Conservation (phyloP, 2,888 invertebrate species). For the Allophyes oxyacanthae region DNA sequence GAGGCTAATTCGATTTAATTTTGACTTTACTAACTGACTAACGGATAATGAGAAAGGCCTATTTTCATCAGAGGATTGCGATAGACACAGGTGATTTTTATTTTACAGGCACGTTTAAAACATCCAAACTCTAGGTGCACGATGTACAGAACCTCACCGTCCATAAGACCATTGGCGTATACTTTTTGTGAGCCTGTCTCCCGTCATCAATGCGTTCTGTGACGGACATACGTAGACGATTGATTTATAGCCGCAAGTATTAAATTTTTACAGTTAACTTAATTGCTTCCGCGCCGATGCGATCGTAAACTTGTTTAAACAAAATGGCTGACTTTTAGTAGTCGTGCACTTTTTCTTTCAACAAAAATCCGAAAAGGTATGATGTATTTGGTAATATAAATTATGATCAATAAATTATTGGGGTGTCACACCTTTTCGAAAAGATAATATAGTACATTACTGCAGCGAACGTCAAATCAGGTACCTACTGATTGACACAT, state of each 20-base stretch:
- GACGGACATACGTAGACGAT: conserved; percentile 40
- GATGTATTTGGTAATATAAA: background rate
- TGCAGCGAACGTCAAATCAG: no score
- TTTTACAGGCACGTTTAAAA: no score
- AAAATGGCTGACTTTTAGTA: conserved; percentile 40
- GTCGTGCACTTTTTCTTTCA: conserved; percentile 48
- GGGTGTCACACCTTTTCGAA: no score
- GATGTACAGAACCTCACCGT: conserved; percentile 35
- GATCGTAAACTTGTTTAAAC: conserved; percentile 58
- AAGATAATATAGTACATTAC: no score
- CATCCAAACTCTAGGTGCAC: no score
- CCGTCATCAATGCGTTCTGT: conserved; percentile 62
- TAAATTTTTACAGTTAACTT: conserved; percentile 77
- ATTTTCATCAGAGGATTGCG: no score
- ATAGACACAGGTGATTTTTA: no score
- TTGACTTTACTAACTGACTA: no score
- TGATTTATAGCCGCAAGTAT: conserved; percentile 70
- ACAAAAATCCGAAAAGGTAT: conserved; percentile 26
- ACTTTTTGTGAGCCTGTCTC: conserved; percentile 33
- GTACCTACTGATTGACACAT: no score
- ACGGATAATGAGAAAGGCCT: no score
- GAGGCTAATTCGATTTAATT: no score
- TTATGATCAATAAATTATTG: background rate
- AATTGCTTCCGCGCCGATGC: conserved; percentile 76
- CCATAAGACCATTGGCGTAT: background rate